Conservation (phyloP, 2,888 invertebrate genomes). For the Andrena fulva region DNA sequence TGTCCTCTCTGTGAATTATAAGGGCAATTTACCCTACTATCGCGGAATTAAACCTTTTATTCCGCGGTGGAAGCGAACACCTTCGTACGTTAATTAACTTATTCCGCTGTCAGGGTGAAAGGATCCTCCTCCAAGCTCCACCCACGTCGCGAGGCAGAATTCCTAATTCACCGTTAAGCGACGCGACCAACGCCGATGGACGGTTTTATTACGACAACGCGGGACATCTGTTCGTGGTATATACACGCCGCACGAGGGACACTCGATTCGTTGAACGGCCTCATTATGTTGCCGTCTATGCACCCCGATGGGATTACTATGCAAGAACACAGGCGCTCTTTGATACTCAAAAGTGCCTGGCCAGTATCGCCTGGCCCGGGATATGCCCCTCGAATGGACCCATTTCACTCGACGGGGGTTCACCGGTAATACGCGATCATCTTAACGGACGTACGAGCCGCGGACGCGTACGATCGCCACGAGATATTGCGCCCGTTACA, state of each 20-base stretch:
- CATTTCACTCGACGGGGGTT: constrained; percentile 72
- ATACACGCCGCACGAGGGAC: constrained; percentile 26
- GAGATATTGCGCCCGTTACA: constrained; percentile 65
- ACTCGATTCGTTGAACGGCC: constrained; percentile 50
- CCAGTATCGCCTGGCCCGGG: constrained; percentile 52
- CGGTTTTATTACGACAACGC: constrained; percentile 39
- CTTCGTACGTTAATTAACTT: no score
- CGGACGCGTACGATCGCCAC: constrained; percentile 61
- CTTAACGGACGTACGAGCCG: constrained; percentile 65
- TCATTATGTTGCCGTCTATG: constrained; percentile 69
- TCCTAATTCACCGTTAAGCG: constrained; percentile 38
- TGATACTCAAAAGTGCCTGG: constrained; percentile 65
- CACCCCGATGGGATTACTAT: constrained; percentile 67
- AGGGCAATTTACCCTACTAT: no score
- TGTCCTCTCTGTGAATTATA: no score
- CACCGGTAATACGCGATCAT: constrained; percentile 72
- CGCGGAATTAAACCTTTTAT: no score
- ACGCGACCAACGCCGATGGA: constrained; percentile 39
- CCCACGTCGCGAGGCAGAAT: constrained; percentile 21
- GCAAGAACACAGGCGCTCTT: constrained; percentile 70
- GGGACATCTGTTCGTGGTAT: constrained; percentile 32
- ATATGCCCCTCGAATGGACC: constrained; percentile 67
- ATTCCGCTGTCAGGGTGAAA: no score
- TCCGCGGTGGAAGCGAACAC: no score
- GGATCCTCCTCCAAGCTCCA: not conserved